phyloP scores from a whole-genome alignment of 1,140 invertebrate species.

The Drosophila hydei region DNA sequence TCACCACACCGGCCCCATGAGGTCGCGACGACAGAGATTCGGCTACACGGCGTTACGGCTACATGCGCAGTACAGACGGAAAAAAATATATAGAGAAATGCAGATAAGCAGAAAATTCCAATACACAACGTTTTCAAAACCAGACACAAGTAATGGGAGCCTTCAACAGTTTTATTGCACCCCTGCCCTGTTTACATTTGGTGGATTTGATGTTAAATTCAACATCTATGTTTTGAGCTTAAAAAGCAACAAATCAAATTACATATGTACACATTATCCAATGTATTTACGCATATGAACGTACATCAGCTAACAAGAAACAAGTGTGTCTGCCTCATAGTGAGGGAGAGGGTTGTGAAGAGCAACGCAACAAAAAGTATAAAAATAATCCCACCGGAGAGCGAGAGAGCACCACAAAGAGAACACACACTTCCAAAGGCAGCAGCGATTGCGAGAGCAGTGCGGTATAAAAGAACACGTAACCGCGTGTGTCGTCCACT shows the following conservation, averaged over 20 bases:
- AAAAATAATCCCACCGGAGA: slow-evolving; percentile 44
- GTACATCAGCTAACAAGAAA: slow-evolving; percentile 43
- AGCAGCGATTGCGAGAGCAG: slow-evolving; percentile 36
- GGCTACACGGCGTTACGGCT: slow-evolving; percentile 43
- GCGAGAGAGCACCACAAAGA: slow-evolving; percentile 23
- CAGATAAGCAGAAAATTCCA: slow-evolving; percentile 52
- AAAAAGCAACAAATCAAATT: slow-evolving; percentile 26
- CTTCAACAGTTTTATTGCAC: slow-evolving; percentile 12
- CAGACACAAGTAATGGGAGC: slow-evolving; percentile 15
- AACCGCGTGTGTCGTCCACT: slow-evolving; percentile 49
- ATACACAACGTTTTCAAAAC: slow-evolving; percentile 27
- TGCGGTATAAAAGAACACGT: slow-evolving; percentile 50
- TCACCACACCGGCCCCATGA: slow-evolving; percentile 69
- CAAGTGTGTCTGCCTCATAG: slow-evolving; percentile 36
- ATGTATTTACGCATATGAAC: slow-evolving; percentile 29
- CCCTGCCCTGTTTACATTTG: background rate
- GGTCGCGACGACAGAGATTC: slow-evolving; percentile 48
- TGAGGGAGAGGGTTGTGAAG: slow-evolving; percentile 27
- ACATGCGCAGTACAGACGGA: slow-evolving; percentile 64
- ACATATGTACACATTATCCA: slow-evolving; percentile 3
- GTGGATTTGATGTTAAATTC: background rate
- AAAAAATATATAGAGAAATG: slow-evolving; percentile 49
- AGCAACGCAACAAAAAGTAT: slow-evolving; percentile 43
- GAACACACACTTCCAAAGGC: slow-evolving; percentile 32
- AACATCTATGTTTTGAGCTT: background rate